Conservation (phyloP, 2,888 invertebrate species). For the Hoplodrina blanda region DNA sequence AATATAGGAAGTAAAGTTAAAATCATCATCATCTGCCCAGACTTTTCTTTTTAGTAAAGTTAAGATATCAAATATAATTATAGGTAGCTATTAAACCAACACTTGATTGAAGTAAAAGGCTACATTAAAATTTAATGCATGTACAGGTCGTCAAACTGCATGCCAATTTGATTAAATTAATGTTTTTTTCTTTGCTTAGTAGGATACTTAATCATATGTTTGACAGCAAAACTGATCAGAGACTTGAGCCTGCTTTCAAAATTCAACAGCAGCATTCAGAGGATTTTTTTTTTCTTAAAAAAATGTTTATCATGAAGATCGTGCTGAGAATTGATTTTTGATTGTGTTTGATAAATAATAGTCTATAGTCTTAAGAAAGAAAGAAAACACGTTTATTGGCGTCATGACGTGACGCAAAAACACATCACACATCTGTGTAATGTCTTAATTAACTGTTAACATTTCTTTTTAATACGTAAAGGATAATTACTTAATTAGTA, state of each 20-base stretch:
- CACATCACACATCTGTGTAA: neutral
- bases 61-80: too few species aligned
- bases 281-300: neutral
- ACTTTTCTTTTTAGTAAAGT: too few species aligned
- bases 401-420: neutral
- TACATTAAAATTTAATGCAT: too few species aligned
- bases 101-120: too few species aligned
- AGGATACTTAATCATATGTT: neutral
- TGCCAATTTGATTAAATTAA: neutral
- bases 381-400: neutral
- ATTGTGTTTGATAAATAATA: constrained; percentile 1
- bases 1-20: neutral
- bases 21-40: too few species aligned
- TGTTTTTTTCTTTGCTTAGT: neutral
- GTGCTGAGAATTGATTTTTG: neutral
- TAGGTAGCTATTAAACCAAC: too few species aligned
- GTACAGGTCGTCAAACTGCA: neutral
- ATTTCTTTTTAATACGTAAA: constrained; percentile 17
- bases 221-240: neutral
- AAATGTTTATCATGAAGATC: neutral
- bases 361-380: neutral
- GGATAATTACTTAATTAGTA: constrained; percentile 13
- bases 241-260: too few species aligned
- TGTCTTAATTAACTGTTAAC: neutral
- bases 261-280: neutral